phyloP scores from a whole-genome alignment of 2,888 invertebrate genomes.

The Melanargia galathea region DNA sequence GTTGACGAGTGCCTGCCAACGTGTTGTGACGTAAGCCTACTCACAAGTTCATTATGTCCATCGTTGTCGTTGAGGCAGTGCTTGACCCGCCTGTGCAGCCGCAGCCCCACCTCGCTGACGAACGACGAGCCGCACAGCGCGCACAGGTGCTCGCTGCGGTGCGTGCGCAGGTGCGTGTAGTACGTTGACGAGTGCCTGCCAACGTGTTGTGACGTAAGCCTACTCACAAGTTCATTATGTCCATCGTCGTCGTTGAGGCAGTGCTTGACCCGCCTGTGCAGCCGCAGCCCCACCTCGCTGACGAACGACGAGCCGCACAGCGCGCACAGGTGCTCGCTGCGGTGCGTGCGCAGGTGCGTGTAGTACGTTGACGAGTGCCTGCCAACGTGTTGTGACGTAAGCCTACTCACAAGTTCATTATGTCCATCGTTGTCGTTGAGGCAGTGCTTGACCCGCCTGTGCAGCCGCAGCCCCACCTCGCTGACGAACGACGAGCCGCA shows the following conservation, averaged over 20 bases:
- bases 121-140: conserved; percentile 66
- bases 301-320: conserved; percentile 70
- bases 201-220: too few relatives aligned
- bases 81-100: conserved; percentile 60
- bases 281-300: conserved; percentile 58
- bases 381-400: too few relatives aligned
- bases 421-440: conserved; percentile 27
- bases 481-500: conserved; percentile 73
- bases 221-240: conserved; percentile 49
- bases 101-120: conserved; percentile 62
- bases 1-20: too few relatives aligned
- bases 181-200: too few relatives aligned
- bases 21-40: too few relatives aligned
- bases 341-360: conserved; percentile 69
- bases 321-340: conserved; percentile 62
- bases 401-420: conserved; percentile 49
- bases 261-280: conserved; percentile 63
- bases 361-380: too few relatives aligned
- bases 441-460: conserved; percentile 60
- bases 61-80: conserved; percentile 47
- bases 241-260: conserved; percentile 35
- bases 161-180: conserved; percentile 71
- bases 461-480: conserved; percentile 58
- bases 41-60: conserved; percentile 45
- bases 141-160: conserved; percentile 65